A percentile compares a stretch with the other conserved stretches of the same genome.
These are phyloP conservation scores for Eristalinus aeneus DNA, from an alignment of 2,888 invertebrate genomes.

Conservation along the genomic window DNA sequence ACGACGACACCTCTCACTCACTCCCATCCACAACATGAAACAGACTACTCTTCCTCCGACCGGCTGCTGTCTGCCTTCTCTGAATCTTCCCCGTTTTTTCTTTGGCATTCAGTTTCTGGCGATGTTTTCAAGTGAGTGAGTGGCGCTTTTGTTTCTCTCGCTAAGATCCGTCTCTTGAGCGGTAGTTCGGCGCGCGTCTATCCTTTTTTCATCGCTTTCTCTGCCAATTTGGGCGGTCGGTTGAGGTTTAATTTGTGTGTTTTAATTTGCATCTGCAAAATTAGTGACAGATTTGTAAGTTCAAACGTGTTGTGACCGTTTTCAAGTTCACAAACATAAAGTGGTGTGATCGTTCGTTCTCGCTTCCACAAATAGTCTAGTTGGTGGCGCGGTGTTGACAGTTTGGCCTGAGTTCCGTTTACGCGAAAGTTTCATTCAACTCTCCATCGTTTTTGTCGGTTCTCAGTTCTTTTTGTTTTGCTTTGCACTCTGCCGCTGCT, in stretches of 20 bases:
- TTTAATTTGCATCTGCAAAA: not conserved
- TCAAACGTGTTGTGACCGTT: constrained; percentile 17
- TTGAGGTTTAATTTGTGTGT: not conserved
- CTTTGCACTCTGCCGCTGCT: constrained; percentile 8
- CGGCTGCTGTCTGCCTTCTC: constrained; percentile 23
- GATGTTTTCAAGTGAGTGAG: constrained; percentile 51
- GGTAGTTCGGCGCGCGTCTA: constrained; percentile 32
- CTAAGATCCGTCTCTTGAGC: constrained; percentile 20
- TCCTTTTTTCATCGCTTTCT: constrained; percentile 9
- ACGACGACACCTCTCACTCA: not conserved
- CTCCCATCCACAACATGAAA: not conserved
- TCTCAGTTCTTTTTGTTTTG: constrained; percentile 29
- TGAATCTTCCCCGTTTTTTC: constrained; percentile 34
- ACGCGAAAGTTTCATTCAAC: constrained; percentile 67
- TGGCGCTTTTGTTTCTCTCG: constrained; percentile 29
- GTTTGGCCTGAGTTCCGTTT: constrained; percentile 50
- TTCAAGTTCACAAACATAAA: not conserved
- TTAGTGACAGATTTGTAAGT: not conserved
- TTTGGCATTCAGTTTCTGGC: constrained; percentile 41
- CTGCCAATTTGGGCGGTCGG: not conserved
- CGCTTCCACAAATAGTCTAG: constrained; percentile 21
- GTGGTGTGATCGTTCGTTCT: constrained; percentile 14
- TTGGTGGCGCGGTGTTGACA: constrained; percentile 56
- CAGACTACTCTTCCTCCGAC: not conserved
- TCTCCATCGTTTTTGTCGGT: constrained; percentile 36